Conservation (phyloP, 2,113 vertebrate species). For the Capricornis sumatraensis region DNA sequence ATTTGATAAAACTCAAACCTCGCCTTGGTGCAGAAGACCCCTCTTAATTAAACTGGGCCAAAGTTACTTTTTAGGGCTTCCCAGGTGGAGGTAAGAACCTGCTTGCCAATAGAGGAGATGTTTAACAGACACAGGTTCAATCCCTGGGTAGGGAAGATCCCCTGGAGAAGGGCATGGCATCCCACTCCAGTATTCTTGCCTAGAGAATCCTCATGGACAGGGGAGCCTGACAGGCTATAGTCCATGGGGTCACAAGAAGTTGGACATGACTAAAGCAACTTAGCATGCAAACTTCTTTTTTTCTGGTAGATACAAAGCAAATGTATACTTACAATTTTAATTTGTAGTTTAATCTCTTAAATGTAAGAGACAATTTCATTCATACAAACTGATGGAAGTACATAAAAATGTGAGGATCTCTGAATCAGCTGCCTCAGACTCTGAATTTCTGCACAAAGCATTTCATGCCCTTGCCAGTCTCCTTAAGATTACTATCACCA, state of each 20-base stretch:
- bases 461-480: not conserved
- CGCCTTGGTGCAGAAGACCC: not conserved
- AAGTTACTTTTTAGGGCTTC: not conserved
- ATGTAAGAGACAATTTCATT: not conserved
- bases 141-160: not conserved
- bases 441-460: not conserved
- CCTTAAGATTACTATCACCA: not conserved
- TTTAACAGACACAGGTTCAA: not conserved
- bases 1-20: slow-evolving; percentile 1
- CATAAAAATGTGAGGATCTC: not conserved
- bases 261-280: not conserved
- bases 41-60: slow-evolving; percentile 15
- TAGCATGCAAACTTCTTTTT: not conserved
- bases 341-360: not conserved
- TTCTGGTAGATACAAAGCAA: slow-evolving; percentile 12
- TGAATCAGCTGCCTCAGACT: not conserved
- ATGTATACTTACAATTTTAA: not conserved
- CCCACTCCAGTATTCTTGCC: not conserved
- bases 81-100: not conserved
- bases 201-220: not conserved
- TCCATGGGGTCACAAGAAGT: not conserved
- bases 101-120: not conserved
- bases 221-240: not conserved
- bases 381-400: not conserved
- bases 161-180: not conserved